Percentiles rank a stretch among this genome's conserved stretches.
Conservation (phyloP, 1,140 invertebrate genomes). For the Drosophila grimshawi region DNA sequence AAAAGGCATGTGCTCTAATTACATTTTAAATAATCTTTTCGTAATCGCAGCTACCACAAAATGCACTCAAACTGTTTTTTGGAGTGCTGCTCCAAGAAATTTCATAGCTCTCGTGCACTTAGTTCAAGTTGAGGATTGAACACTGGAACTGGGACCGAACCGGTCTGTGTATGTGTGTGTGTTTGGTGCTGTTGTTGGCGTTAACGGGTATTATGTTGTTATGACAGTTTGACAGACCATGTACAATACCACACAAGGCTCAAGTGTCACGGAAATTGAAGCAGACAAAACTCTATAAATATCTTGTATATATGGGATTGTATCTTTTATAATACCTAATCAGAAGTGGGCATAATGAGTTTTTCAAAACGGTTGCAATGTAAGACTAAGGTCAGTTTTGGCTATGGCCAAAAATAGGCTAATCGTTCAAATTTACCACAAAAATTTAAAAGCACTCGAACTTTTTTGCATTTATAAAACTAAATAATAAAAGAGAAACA, state of each 20-base stretch:
- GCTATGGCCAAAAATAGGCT: not conserved
- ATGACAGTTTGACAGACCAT: constrained; percentile 66
- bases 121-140: constrained; percentile 18
- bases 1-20: constrained; percentile 72
- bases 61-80: constrained; percentile 52
- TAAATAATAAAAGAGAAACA: not conserved
- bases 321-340: constrained; percentile 5
- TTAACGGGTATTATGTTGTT: constrained; percentile 73
- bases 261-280: constrained; percentile 71
- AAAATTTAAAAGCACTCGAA: too few species aligned
- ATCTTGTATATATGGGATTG: not conserved
- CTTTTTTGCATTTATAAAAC: not conserved
- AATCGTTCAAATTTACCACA: too few species aligned
- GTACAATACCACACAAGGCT: constrained; percentile 25
- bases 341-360: constrained; percentile 6
- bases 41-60: constrained; percentile 72
- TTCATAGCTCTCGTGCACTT: constrained; percentile 28
- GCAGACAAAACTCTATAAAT: constrained; percentile 53
- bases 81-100: constrained; percentile 69
- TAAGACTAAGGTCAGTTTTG: constrained; percentile 11
- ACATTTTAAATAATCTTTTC: constrained; percentile 71
- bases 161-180: constrained; percentile 6
- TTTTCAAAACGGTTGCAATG: not conserved
- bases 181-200: constrained; percentile 35
- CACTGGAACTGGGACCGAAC: constrained; percentile 8